Conservation (phyloP, 2,888 invertebrate genomes). For the Nebria salina region DNA sequence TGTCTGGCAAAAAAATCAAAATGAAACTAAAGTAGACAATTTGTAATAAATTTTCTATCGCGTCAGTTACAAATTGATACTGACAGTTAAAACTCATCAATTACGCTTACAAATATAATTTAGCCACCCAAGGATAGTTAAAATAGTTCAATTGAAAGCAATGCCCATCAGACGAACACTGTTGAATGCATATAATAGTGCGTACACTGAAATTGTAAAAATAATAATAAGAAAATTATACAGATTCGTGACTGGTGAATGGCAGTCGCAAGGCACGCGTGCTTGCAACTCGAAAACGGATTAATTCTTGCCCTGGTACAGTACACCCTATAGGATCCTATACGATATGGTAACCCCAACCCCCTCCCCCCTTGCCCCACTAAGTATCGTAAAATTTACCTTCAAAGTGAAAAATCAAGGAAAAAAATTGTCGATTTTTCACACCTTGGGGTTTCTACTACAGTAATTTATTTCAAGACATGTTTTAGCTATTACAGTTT, state of each 20-base stretch:
- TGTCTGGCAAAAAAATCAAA: too few species aligned
- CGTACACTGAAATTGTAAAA: background rate
- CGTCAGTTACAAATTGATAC: background rate
- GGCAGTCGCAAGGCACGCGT: conserved; percentile 21
- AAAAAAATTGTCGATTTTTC: background rate
- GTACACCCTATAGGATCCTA: background rate
- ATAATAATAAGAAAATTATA: conserved; percentile 30
- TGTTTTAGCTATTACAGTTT: background rate
- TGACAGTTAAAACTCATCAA: background rate
- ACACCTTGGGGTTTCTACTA: background rate
- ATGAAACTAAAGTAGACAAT: too few species aligned
- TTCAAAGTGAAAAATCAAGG: conserved; percentile 8
- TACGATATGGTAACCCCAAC: background rate
- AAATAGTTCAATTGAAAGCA: background rate
- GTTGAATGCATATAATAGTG: background rate
- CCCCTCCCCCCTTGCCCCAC: background rate
- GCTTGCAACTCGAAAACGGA: conserved; percentile 33
- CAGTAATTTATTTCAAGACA: background rate
- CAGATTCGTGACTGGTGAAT: conserved; percentile 43
- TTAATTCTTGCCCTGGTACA: conserved; percentile 28
- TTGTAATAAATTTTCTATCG: too few species aligned
- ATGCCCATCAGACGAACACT: background rate
- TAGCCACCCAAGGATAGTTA: background rate
- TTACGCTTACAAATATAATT: background rate
- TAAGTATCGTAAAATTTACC: conserved; percentile 7